Evolutionary conservation across 2,113 vertebrate species (phyloP).

Genomic region (Murina feae): DNA sequence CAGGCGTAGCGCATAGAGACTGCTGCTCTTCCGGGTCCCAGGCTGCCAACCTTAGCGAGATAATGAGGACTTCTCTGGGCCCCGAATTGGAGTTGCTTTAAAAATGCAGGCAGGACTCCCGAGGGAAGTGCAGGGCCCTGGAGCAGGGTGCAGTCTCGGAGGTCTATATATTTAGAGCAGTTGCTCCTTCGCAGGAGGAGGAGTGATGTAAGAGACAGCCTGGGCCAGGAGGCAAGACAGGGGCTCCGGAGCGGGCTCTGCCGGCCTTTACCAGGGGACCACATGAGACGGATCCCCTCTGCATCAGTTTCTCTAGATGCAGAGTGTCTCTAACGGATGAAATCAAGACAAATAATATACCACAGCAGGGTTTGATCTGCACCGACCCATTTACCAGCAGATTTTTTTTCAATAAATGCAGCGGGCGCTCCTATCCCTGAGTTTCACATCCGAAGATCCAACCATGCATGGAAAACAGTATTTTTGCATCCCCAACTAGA

Average conservation of each 20-base stretch:
- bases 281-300: not conserved
- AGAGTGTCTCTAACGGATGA: not conserved
- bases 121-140: not conserved
- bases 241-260: not conserved
- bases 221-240: not conserved
- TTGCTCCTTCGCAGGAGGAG: not conserved
- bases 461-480: not conserved
- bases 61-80: slow-evolving; percentile 28
- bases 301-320: not conserved
- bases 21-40: slow-evolving; percentile 22
- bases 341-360: not conserved
- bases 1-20: slow-evolving; percentile 31
- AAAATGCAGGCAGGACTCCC: slow-evolving; percentile 18
- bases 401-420: not conserved
- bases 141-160: not conserved
- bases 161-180: not conserved
- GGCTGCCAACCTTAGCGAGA: slow-evolving; percentile 42
- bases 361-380: not conserved
- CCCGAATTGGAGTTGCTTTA: slow-evolving; percentile 15
- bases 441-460: not conserved
- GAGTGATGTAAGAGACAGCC: too few relatives aligned
- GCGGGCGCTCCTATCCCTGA: not conserved
- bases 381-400: not conserved
- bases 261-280: not conserved
- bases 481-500: not conserved